These are phyloP conservation scores for Graptemys geographica DNA, from an alignment of 2,797 vertebrate genomes.

Conservation along the genomic window DNA sequence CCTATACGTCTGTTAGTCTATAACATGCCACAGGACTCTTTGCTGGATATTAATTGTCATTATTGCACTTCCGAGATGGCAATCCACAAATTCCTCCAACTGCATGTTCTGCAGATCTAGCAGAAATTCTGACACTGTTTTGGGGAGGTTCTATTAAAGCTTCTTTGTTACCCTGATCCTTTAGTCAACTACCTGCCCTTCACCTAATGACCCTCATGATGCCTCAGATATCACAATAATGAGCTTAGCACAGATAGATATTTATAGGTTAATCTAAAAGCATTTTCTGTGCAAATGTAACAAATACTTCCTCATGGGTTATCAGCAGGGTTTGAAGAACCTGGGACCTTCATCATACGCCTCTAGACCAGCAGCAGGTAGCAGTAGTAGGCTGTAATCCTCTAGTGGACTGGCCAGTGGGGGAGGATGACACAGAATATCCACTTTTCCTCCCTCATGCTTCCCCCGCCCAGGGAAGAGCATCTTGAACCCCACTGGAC, in stretches of 20 bases:
- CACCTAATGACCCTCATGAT: not conserved
- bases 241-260: not conserved
- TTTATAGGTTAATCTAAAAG: constrained; percentile 5
- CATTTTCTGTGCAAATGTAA: not conserved
- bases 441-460: no score
- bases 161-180: not conserved
- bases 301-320: not conserved
- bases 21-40: no score
- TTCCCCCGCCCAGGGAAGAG: no score
- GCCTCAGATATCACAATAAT: not conserved
- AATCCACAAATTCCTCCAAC: not conserved
- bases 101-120: not conserved
- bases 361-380: not conserved
- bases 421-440: not conserved
- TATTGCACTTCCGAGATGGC: not conserved
- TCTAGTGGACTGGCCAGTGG: not conserved
- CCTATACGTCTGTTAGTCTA: no score
- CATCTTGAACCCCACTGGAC: no score
- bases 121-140: not conserved
- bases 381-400: not conserved
- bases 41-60: not conserved
- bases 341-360: not conserved
- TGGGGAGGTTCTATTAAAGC: not conserved
- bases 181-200: not conserved
- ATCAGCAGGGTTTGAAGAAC: not conserved